A percentile compares a stretch with the other conserved stretches of the same genome.
Evolutionary conservation across 2,797 vertebrate genomes (phyloP).

Genomic region (Loriculus beryllinus): DNA sequence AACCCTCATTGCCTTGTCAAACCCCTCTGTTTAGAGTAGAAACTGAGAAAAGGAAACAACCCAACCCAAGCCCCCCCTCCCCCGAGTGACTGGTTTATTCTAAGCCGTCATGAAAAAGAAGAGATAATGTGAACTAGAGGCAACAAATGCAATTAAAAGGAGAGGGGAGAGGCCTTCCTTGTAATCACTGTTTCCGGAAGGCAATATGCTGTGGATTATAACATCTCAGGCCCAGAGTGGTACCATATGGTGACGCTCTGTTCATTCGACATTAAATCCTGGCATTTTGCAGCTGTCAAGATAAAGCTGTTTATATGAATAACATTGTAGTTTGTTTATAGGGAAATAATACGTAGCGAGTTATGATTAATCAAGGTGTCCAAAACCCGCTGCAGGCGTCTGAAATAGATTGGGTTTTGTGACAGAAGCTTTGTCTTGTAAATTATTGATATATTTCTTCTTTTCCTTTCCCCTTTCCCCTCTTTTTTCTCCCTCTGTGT

Average conservation of each 20-base stretch:
- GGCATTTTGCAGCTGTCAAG: conserved; percentile 81
- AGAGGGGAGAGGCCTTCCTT: conserved; percentile 31
- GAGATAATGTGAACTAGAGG: neutral
- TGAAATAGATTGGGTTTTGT: conserved; percentile 40
- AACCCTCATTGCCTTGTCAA: neutral
- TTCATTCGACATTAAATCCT: conserved; percentile 76
- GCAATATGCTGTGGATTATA: conserved; percentile 70
- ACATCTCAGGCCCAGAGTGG: conserved; percentile 70
- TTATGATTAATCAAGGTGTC: conserved; percentile 82
- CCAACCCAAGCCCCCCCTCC: neutral
- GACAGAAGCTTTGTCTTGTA: conserved; percentile 62
- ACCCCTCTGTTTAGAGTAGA: neutral
- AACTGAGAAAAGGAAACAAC: neutral
- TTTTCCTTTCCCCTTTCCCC: accelerated
- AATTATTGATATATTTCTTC: neutral
- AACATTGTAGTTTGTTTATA: conserved; percentile 81
- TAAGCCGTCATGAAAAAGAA: neutral
- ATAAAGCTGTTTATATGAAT: conserved; percentile 78
- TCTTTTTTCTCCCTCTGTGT: neutral
- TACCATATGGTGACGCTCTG: conserved; percentile 75
- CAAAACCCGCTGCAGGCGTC: conserved; percentile 62
- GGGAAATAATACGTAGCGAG: conserved; percentile 76
- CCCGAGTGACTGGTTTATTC: neutral
- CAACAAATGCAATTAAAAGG: neutral
- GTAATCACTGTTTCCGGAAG: conserved; percentile 62